Conservation (phyloP, 2,797 vertebrate genomes). For the Salmo trutta region DNA sequence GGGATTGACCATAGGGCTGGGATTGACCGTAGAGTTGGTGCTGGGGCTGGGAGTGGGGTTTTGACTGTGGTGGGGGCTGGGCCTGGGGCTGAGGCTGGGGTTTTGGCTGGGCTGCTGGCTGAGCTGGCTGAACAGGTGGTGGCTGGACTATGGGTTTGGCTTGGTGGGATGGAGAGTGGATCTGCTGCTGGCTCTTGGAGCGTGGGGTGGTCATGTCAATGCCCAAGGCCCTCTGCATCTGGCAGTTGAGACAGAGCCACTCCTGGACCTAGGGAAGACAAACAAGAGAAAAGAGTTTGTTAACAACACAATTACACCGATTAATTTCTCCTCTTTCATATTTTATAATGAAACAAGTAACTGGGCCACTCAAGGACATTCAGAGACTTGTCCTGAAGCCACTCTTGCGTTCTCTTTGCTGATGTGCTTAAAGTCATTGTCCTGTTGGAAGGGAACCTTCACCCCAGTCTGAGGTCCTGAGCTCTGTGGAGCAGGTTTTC, state of each 20-base stretch:
- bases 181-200: conserved; percentile 97
- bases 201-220: conserved; percentile 98
- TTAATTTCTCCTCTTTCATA: neutral
- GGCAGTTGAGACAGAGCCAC: conserved; percentile 98
- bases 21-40: conserved; percentile 15
- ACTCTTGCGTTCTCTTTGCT: too few relatives aligned
- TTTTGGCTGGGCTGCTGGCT: conserved; percentile 33
- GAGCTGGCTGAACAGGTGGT: conserved; percentile 27
- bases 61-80: conserved; percentile 41
- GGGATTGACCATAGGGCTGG: conserved; percentile 6
- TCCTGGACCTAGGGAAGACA: conserved; percentile 86
- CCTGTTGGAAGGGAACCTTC: too few relatives aligned
- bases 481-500: too few relatives aligned
- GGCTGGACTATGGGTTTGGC: conserved; percentile 82
- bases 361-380: too few relatives aligned
- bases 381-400: too few relatives aligned
- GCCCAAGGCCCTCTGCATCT: conserved; percentile 97
- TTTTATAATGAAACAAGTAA: neutral
- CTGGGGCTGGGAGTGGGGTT: conserved; percentile 29
- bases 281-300: neutral
- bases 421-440: too few relatives aligned
- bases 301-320: neutral
- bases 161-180: conserved; percentile 90
- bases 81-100: conserved; percentile 64
- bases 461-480: too few relatives aligned